Base-by-base conservation (phyloP, 2,797 vertebrate genomes). In the Toxotes lorentzi region DNA sequence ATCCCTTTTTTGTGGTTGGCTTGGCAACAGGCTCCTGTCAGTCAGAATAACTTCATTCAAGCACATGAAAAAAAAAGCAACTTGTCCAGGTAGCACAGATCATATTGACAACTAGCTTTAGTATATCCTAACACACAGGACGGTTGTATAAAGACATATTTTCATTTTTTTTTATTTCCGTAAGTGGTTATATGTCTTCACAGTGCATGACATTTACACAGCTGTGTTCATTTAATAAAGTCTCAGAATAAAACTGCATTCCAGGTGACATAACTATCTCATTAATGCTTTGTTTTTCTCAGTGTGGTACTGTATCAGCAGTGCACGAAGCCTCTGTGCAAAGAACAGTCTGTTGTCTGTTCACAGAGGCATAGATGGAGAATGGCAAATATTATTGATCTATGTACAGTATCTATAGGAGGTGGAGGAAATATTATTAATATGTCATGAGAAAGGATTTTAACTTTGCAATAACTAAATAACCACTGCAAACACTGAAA, bases 21-120 rank as follows among this genome's bases (percentile, higher is more conserved):
- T 73, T 56, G 50, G 84, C 65, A 85, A 81, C 74, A 56, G 38
- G 50, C 34, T 70, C 35, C 67, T 73, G 81, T 85, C 82, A 80
- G 11, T 83, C 82, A 84, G 13, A 78, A 50, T 76, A 40, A 73
- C 57, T 77, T 68, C 45, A 71, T 81, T 76, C 59, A 45, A 56
- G 48, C 30, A 27, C 27, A 54, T 47, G 50, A 43, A 45, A 38
- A 57, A 58, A 38, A 48, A 53, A 58, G 13, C 13, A 43, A 47
- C 54, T 32, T 38, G 35, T 50, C 32, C 53, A 41, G 64, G 71
- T 79, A 13, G 47, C 34, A 59, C 8, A 19, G 57, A 35, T 53
- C 35, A 35, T 23, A 45, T 27, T 75, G 43, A 58, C 45, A 73
- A n/a, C 54, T 50, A 12, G 50, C 21, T 41, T 21, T 59, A 48